These are phyloP conservation scores for Cyphomyrus discorhynchus DNA, from an alignment of 2,113 vertebrate genomes.

Conservation along the genomic window DNA sequence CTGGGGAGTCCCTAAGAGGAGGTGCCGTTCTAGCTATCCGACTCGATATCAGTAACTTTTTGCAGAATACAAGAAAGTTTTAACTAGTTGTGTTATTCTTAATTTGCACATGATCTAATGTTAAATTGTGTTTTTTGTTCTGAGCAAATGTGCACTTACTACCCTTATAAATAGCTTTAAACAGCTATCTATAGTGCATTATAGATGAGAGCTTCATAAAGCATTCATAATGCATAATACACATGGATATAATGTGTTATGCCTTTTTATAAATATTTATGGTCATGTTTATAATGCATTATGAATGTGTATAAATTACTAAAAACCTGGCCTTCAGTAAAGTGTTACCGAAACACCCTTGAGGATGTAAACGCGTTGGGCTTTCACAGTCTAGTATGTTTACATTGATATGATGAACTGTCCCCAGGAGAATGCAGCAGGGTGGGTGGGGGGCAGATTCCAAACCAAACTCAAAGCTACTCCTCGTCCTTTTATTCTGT, in stretches of 20 bases:
- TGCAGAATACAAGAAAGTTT: not conserved
- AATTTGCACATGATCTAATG: no score
- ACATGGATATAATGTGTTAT: no score
- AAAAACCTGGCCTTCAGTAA: not conserved
- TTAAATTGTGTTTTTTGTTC: no score
- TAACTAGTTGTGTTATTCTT: no score
- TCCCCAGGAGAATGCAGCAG: conserved; percentile 41
- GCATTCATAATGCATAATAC: no score
- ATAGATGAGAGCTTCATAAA: no score
- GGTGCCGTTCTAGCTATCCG: not conserved
- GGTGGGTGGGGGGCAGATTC: not conserved
- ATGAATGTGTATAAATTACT: not conserved
- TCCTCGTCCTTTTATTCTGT: not conserved
- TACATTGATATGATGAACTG: conserved; percentile 52
- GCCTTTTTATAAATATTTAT: no score
- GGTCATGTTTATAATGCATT: not conserved
- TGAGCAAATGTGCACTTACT: no score
- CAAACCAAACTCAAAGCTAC: not conserved
- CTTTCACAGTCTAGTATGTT: conserved; percentile 49
- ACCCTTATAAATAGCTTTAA: no score
- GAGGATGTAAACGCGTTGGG: conserved; percentile 29
- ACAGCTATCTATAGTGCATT: no score
- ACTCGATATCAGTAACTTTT: not conserved
- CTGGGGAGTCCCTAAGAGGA: not conserved
- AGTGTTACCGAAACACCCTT: not conserved